These are phyloP conservation scores for Lasius platythorax DNA, from an alignment of 2,888 invertebrate genomes.

Conservation along the genomic window DNA sequence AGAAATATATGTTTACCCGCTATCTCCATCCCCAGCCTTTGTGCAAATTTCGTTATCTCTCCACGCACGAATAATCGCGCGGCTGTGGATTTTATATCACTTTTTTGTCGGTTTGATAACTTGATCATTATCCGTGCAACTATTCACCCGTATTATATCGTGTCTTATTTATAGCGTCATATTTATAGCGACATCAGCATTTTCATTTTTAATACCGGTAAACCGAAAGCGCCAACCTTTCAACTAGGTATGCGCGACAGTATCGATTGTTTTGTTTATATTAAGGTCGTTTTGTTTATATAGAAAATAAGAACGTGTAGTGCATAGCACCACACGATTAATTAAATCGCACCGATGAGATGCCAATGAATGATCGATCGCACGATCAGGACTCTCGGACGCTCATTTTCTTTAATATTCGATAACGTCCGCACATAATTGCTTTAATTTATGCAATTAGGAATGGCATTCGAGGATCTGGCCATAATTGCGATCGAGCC, in stretches of 20 bases:
- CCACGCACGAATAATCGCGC: conserved; percentile 43
- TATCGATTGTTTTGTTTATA: conserved; percentile 9
- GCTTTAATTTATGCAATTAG: conserved; percentile 73
- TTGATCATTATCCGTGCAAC: conserved; percentile 37
- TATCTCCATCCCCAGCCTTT: conserved; percentile 31
- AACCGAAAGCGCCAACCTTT: conserved; percentile 40
- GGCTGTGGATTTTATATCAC: conserved; percentile 36
- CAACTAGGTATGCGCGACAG: background rate
- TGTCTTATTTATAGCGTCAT: conserved; percentile 15
- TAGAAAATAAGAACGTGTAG: conserved; percentile 33
- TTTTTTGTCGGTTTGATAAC: conserved; percentile 22
- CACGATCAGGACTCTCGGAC: conserved; percentile 57
- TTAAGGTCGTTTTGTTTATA: background rate
- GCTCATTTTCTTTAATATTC: conserved; percentile 53
- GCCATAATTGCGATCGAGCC: conserved; percentile 54
- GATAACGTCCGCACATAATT: conserved; percentile 63
- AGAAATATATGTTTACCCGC: conserved; percentile 34
- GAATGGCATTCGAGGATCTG: conserved; percentile 67
- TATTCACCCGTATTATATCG: conserved; percentile 32
- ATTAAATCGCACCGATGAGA: conserved; percentile 50
- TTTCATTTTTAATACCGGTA: conserved; percentile 44
- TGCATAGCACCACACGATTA: background rate
- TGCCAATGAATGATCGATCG: conserved; percentile 50
- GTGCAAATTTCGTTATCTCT: conserved; percentile 55
- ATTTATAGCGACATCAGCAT: conserved; percentile 47